Conservation (phyloP, 2,888 invertebrate genomes). For the Agriotes lineatus region DNA sequence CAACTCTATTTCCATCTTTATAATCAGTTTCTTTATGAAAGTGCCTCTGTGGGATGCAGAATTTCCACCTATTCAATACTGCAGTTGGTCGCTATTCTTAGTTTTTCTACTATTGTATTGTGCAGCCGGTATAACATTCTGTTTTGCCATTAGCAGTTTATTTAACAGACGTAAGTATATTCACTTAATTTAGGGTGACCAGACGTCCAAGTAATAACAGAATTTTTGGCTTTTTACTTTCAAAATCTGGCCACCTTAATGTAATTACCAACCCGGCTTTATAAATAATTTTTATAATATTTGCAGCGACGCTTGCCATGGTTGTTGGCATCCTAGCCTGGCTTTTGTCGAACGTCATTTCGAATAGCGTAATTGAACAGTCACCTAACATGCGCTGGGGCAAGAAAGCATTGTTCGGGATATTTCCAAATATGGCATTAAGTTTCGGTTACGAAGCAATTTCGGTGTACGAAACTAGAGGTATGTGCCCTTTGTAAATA, state of each 20-base stretch:
- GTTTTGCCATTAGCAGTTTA: slow-evolving; percentile 82
- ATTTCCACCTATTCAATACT: slow-evolving; percentile 77
- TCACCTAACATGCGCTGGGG: slow-evolving; percentile 44
- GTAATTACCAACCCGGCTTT: too few species aligned
- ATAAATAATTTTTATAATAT: neutral
- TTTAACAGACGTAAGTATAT: slow-evolving; percentile 78
- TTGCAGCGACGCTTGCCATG: slow-evolving; percentile 58
- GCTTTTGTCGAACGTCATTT: slow-evolving; percentile 60
- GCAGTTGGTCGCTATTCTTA: slow-evolving; percentile 74
- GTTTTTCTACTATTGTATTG: slow-evolving; percentile 80
- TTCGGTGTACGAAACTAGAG: slow-evolving; percentile 60
- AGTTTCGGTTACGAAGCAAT: slow-evolving; percentile 60
- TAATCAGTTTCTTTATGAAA: slow-evolving; percentile 73
- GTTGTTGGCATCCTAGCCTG: slow-evolving; percentile 60
- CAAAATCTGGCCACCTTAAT: too few species aligned
- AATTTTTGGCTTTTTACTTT: too few species aligned
- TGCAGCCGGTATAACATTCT: slow-evolving; percentile 77
- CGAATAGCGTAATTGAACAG: slow-evolving; percentile 51
- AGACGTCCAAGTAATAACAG: too few species aligned
- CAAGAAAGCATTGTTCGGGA: slow-evolving; percentile 52
- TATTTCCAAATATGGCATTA: slow-evolving; percentile 62
- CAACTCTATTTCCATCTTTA: slow-evolving; percentile 71
- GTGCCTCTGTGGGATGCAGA: slow-evolving; percentile 64
- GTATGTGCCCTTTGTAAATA: slow-evolving; percentile 35
- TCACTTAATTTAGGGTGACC: neutral